These are phyloP conservation scores for Erinaceus europaeus DNA, from an alignment of 2,113 vertebrate species.

Conservation along the genomic window DNA sequence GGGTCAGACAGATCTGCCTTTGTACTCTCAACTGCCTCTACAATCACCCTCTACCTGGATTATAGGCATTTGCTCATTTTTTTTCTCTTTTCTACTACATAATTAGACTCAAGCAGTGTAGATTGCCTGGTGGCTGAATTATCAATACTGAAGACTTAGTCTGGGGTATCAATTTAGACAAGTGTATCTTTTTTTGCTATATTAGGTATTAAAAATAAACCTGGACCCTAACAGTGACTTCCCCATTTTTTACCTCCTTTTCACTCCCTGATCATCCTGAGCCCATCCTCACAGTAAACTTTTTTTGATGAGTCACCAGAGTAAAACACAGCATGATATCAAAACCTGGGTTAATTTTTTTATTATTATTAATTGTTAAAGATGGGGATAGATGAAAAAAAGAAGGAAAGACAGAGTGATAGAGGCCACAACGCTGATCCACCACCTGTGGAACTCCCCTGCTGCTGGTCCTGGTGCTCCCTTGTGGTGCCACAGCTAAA, in stretches of 20 bases:
- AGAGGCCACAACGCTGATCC: too few species aligned
- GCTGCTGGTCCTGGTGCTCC: too few species aligned
- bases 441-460: too few species aligned
- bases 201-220: background rate
- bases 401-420: too few species aligned
- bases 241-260: conserved; percentile 26
- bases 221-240: background rate
- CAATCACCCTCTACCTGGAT: background rate
- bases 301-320: too few species aligned
- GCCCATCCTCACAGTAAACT: background rate
- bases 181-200: background rate
- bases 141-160: conserved; percentile 1
- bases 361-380: too few species aligned
- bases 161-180: background rate
- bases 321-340: too few species aligned
- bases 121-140: background rate
- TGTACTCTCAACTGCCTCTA: background rate
- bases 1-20: background rate
- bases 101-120: background rate
- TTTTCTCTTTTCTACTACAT: background rate
- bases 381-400: too few species aligned
- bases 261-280: background rate
- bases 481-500: too few species aligned
- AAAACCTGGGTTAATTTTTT: too few species aligned
- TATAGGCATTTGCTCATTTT: background rate